Base-by-base conservation (phyloP, 92 coral and sea anemone genomes). In the Palythoa grandiflora region DNA sequence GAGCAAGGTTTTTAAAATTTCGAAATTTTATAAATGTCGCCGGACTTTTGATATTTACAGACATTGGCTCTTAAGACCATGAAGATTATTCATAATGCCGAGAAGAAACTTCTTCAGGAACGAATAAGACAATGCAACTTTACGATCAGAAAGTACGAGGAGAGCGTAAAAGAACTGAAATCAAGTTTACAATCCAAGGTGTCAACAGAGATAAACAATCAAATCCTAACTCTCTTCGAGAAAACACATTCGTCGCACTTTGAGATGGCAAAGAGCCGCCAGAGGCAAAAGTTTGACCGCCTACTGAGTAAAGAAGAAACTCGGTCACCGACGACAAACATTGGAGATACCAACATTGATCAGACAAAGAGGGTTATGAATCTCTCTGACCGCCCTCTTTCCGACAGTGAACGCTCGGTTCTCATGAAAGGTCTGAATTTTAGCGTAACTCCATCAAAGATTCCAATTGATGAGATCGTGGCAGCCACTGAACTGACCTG, bases 71-170 rank as follows among this genome's bases (percentile, higher is more conserved):
- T 79, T 9, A 54, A 51, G 84, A 54, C 84, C 38, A 52, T 51
- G 68, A 51, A 54, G 79, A 71, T 37, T 54, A 71, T 73, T 8
- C 68, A 73, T 10, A 84, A 84, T 17, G 79, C 88, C 47, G 88
- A 84, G 88, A 84, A 71, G 88, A 84, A 84, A 84, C 87, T 83
- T 38, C 75, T 83, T 61, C 75, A 84, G 50, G 78, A 68, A 84
- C 77, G 88, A 28, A 84, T 84, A 17, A 71, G 88, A 84, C 88
- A 84, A 84, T 84, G 88, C 48, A 20, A 68, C 44, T 84, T 84
- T 51, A 84, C 88, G 70, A 84, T 70, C 77, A 44, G 68, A 19
- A 84, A 84, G 15, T 70, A 21, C 68, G 88, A 84, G 78, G 88
- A 84, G 77, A 84, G 28, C 63, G n/a, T 68, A 19, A 44, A 84